Conservation (phyloP, 2,797 vertebrate genomes). For the Smutsia temminckii region DNA sequence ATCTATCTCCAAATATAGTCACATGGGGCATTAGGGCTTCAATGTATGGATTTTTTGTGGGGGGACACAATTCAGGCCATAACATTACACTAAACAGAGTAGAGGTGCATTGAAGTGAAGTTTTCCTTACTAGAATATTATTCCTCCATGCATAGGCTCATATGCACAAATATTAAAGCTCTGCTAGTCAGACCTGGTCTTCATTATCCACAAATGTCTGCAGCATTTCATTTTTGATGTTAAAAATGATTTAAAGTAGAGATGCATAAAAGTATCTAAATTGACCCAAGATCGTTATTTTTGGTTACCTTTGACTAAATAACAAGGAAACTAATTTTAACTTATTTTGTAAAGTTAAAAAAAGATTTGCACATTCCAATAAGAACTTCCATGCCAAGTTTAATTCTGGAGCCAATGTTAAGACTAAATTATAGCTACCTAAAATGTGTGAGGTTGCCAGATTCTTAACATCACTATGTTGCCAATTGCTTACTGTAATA, state of each 20-base stretch:
- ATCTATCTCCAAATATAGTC: neutral
- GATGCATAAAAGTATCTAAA: conserved; percentile 32
- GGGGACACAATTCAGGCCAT: neutral
- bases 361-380: neutral
- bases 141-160: neutral
- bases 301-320: conserved; percentile 59
- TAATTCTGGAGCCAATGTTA: conserved; percentile 20
- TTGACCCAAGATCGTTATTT: conserved; percentile 49
- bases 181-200: conserved; percentile 1
- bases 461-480: neutral
- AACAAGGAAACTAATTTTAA: conserved; percentile 52
- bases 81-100: neutral
- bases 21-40: neutral
- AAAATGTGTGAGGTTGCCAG: neutral
- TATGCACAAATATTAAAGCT: neutral
- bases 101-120: neutral
- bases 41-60: neutral
- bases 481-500: neutral
- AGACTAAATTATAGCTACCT: conserved; percentile 13
- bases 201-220: conserved; percentile 26
- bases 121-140: conserved; percentile 3
- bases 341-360: conserved; percentile 45
- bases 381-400: conserved; percentile 29
- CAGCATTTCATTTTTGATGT: conserved; percentile 39
- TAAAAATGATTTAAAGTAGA: conserved; percentile 43